phyloP scores from a whole-genome alignment of 2,888 invertebrate genomes.

The Brenthis hecate region DNA sequence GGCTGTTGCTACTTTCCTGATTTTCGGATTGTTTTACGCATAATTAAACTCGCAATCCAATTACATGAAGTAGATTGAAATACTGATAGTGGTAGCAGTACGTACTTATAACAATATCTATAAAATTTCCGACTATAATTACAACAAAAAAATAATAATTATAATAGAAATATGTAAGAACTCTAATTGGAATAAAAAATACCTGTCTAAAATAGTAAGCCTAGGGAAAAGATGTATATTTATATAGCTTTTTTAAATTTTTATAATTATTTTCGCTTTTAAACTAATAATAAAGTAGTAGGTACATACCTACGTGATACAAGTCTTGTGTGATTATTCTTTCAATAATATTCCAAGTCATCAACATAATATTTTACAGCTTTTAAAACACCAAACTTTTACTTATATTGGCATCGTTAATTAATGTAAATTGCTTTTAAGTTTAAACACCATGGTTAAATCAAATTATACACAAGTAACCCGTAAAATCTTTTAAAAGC shows the following conservation, averaged over 20 bases:
- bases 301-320: too few species aligned
- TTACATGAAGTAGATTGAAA: conserved; percentile 70
- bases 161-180: not conserved
- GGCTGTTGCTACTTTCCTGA: conserved; percentile 68
- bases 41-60: conserved; percentile 79
- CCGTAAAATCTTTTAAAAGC: conserved; percentile 53
- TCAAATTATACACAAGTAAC: conserved; percentile 36
- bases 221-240: too few species aligned
- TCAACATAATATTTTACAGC: too few species aligned
- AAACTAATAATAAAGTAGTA: too few species aligned
- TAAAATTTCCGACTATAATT: not conserved
- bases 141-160: not conserved
- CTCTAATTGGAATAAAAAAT: too few species aligned
- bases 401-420: too few species aligned
- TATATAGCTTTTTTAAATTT: too few species aligned
- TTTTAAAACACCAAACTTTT: too few species aligned
- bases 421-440: not conserved
- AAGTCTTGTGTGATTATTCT: too few species aligned
- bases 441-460: conserved; percentile 16
- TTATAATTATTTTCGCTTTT: too few species aligned
- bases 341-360: too few species aligned
- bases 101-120: not conserved
- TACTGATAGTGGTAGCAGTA: conserved; percentile 29
- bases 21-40: conserved; percentile 79
- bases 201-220: too few species aligned